Base-by-base conservation (phyloP, 2,113 vertebrate species). In the Carollia perspicillata region DNA sequence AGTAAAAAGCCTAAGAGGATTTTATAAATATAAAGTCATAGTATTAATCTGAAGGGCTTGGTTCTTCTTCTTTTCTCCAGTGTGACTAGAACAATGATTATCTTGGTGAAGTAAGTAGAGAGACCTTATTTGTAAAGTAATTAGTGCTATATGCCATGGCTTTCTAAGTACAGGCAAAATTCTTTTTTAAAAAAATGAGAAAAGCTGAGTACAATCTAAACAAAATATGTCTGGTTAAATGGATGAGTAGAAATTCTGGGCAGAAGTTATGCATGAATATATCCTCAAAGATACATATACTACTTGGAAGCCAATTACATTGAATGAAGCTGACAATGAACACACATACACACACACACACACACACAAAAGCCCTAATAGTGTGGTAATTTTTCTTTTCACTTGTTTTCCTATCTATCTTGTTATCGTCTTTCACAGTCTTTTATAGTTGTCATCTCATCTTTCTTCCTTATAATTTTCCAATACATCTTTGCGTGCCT, bases 381-480 rank as follows among this genome's bases (percentile, higher is more conserved):
- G 6, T 69, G 35, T 74, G 60, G 74, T 78, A 42, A 96, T 90
- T 30, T 90, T 53, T 84, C 37, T 88, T 87, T 93, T 68, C 11
- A 53, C 84, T 92, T 90, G 49, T 69, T 69, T 85, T 77, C 5
- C 3, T 5, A 5, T 8, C 47, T 86, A n/a, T 16, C 16, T 87
- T 72, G 37, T 72, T 35, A 16, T 42, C 14, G 77, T 89, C 23
- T 35, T 92, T 20, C 1, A 1, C 4, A n/a, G 71, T 28, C 84
- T 63, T 51, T 85, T 88, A 74, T 51, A 26, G 11, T 30, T 83
- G 20, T 63, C 33, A n/a, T 42, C 37, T 87, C 44, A 72, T 58
- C 13, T 68, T 94, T 94, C 85, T 90, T 37, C 8, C 94, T 96
- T 89, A 75, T 78, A 47, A 90, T 89, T 95, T 89, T 55, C 83